Evolutionary conservation across 2,113 vertebrate genomes (phyloP), one percentile per base, ranked within the genome.

Genomic region (Nothocercus nigrocapillus): DNA sequence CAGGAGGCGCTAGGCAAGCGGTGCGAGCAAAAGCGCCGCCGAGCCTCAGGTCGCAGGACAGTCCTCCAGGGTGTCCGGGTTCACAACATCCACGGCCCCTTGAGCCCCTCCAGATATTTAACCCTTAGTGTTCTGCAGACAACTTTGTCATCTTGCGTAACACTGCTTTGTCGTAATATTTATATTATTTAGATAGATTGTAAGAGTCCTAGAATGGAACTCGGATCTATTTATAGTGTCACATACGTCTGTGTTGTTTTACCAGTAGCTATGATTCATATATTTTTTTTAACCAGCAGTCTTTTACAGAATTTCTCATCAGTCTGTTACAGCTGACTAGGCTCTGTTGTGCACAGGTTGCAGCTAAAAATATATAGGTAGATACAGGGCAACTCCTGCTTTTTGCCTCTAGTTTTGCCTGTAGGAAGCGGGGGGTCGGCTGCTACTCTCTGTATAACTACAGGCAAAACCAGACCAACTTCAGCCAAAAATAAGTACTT

Each of bases 381-480:
- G 58, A 59, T 59, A 54, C 27, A 92, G 77, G 66, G 87, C n/a
- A 89, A 82, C 59, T 90, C 11, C 34, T 73, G 22, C 53, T 94
- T 86, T 44, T 44, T 44, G 44, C 44, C 44, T 44, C 44, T 44
- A 15, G 15, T 44, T 44, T 44, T 44, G 44, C 44, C 44, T 44
- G 44, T 44, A 44, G 44, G 44, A 44, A 44, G 44, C 44, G 16
- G 44, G 44, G 44, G 44, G 44, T 44, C 44, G 6, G 44, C 44
- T 44, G 44, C 44, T 44, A 44, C 44, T 44, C 44, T 44, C 44
- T 44, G 44, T 44, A 44, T 44, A 44, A 44, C 10, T 24, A 36
- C 49, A 30, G 64, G 83, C 80, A 96, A 45, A 93, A 95, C 61
- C 56, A 90, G 51, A 24, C 59, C 72, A 56, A 62, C 22, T 92